Evolutionary conservation across 2,888 invertebrate species (phyloP), one percentile per base, ranked within the genome.

Genomic region (Junonia oenone): DNA sequence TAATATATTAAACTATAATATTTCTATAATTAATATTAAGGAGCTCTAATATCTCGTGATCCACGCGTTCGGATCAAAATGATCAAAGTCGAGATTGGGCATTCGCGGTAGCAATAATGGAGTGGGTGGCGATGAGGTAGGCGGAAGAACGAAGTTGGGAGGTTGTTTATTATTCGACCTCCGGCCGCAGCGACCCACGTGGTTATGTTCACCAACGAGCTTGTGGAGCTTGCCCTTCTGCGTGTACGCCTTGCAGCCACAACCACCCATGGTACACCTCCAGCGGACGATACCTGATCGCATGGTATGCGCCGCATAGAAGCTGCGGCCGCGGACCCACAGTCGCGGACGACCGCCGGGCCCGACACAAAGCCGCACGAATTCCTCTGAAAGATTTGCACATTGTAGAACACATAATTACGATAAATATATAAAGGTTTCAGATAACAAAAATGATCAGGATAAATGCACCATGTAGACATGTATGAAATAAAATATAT

Each of bases 231-330:
- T 79, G 31, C 89, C 89, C 61, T 83, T 83, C 66, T 87, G 87
- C 9, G 89, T 90, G 75, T 90, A 89, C 1, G 89, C 89, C 65
- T 90, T 90, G 68, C 89, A 90, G 22, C 87, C 87, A 63, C 89
- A 90, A 45, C 89, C 89, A 53, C 89, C 89, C 89, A 90, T 89
- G 1, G 89, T 90, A 69, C 89, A 90, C 0, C 89, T 82, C 89
- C 89, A 89, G 61, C 89, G 86, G 53, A 89, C 89, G 13, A 88
- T 81, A 43, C 89, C 89, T 6, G 89, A 90, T 45, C 89, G 83
- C 89, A 90, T 90, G 8, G 89, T 90, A 66, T 90, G 89, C 58
- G 89, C 89, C 51, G 88, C 88, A 72, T 90, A 90, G 69, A 90
- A 90, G 63, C 89, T 90, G 67, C 87, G 85, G 53, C 89, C 89